Conservation (phyloP, 2,797 vertebrate genomes). For the Sebastes trivittatus region DNA sequence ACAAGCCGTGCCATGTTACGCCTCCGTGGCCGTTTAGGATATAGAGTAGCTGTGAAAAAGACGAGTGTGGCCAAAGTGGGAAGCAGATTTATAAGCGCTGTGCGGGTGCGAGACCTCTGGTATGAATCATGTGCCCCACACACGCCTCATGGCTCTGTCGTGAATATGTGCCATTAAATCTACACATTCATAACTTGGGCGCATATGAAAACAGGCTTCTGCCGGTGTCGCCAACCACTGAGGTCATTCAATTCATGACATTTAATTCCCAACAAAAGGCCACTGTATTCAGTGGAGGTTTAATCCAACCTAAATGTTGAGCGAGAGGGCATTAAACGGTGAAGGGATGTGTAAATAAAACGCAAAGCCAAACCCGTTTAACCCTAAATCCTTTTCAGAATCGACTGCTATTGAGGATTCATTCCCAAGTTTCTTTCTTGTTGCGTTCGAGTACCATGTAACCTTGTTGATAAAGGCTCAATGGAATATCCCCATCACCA, state of each 20-base stretch:
- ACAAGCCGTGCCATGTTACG: slow-evolving; percentile 79
- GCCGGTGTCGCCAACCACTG: slow-evolving; percentile 9
- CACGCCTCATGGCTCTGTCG: slow-evolving; percentile 36
- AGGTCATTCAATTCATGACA: slow-evolving; percentile 34
- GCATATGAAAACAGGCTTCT: slow-evolving; percentile 20
- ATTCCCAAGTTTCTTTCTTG: slow-evolving; percentile 53
- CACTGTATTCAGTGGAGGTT: slow-evolving; percentile 42
- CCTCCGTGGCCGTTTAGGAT: slow-evolving; percentile 54
- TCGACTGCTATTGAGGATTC: slow-evolving; percentile 59
- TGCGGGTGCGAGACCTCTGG: slow-evolving; percentile 57
- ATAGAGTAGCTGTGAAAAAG: slow-evolving; percentile 78
- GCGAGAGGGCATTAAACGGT: slow-evolving; percentile 45
- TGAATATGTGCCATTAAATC: slow-evolving; percentile 47
- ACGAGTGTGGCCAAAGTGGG: slow-evolving; percentile 69
- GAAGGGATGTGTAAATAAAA: slow-evolving; percentile 58
- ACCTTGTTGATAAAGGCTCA: slow-evolving; percentile 77
- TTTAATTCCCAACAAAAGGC: slow-evolving; percentile 56
- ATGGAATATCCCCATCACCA: slow-evolving; percentile 69
- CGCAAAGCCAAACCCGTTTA: slow-evolving; percentile 36
- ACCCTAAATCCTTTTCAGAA: slow-evolving; percentile 56
- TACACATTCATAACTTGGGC: slow-evolving; percentile 24
- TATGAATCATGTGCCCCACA: slow-evolving; percentile 62
- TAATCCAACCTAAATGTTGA: slow-evolving; percentile 35
- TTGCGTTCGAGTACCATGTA: slow-evolving; percentile 67
- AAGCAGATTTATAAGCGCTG: slow-evolving; percentile 74